phyloP scores from a whole-genome alignment of 2,888 invertebrate species.

The Acronicta psi region DNA sequence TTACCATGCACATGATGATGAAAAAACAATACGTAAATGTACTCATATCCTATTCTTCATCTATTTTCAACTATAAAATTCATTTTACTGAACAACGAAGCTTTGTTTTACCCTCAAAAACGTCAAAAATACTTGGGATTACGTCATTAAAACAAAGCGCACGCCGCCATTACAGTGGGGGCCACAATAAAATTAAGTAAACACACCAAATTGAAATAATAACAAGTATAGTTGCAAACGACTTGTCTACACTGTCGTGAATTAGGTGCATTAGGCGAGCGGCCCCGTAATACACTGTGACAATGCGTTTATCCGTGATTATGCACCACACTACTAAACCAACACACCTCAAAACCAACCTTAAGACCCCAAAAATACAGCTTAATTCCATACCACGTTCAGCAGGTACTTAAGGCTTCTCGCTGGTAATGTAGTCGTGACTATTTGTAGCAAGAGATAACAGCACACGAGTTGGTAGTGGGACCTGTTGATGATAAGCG shows the following conservation, averaged over 20 bases:
- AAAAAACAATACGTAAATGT: slow-evolving; percentile 16
- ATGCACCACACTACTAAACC: slow-evolving; percentile 65
- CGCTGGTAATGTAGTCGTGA: slow-evolving; percentile 62
- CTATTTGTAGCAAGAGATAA: slow-evolving; percentile 88
- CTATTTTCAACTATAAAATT: slow-evolving; percentile 34
- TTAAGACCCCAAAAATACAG: slow-evolving; percentile 43
- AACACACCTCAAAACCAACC: slow-evolving; percentile 44
- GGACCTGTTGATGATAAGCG: slow-evolving; percentile 88
- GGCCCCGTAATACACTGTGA: slow-evolving; percentile 83
- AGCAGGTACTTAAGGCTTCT: slow-evolving; percentile 61
- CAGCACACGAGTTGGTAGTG: slow-evolving; percentile 84
- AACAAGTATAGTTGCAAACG: slow-evolving; percentile 70
- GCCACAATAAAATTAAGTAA: slow-evolving; percentile 47
- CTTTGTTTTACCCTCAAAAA: slow-evolving; percentile 41
- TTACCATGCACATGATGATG: neutral
- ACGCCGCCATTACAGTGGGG: slow-evolving; percentile 19
- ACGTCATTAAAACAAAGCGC: slow-evolving; percentile 43
- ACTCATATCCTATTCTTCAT: slow-evolving; percentile 23
- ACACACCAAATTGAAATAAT: slow-evolving; percentile 71
- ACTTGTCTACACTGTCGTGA: slow-evolving; percentile 85
- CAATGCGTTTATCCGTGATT: slow-evolving; percentile 83
- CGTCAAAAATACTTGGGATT: slow-evolving; percentile 49
- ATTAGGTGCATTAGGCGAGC: slow-evolving; percentile 85
- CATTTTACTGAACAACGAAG: slow-evolving; percentile 46
- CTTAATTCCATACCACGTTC: slow-evolving; percentile 44